These are phyloP conservation scores for Bursaphelenchus mucronatus DNA, from an alignment of 1,140 invertebrate genomes.

Conservation along the genomic window DNA sequence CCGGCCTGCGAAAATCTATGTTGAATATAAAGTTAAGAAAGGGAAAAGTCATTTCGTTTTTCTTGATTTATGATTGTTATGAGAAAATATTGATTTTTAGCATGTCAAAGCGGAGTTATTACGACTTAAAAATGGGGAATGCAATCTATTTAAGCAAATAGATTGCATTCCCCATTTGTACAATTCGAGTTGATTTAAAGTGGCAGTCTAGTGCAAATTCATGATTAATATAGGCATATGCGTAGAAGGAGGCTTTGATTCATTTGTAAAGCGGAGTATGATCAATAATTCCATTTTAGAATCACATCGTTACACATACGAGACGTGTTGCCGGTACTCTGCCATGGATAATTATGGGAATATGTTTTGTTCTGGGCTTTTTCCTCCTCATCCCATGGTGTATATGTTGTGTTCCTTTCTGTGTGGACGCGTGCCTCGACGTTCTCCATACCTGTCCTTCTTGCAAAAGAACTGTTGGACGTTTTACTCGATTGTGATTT, in stretches of 20 bases:
- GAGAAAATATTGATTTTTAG: constrained; percentile 12
- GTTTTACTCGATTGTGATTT: constrained; percentile 45
- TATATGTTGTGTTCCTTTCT: constrained; percentile 48
- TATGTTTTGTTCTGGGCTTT: constrained; percentile 54
- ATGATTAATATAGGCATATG: neutral
- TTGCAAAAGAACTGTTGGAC: constrained; percentile 52
- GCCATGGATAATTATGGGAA: constrained; percentile 51
- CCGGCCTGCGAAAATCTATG: constrained; percentile 7
- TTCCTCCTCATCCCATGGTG: constrained; percentile 47
- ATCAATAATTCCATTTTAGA: constrained; percentile 25
- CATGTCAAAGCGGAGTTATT: constrained; percentile 1
- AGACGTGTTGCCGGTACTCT: constrained; percentile 39
- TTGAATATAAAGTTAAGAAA: constrained; percentile 1
- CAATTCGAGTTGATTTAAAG: constrained; percentile 7
- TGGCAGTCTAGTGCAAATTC: constrained; percentile 3
- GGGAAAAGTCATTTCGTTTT: neutral
- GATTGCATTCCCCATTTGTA: neutral
- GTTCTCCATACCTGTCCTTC: constrained; percentile 54
- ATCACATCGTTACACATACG: constrained; percentile 51
- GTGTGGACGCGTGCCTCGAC: constrained; percentile 53
- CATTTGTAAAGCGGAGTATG: neutral
- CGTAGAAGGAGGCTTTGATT: neutral
- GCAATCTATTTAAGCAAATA: no score
- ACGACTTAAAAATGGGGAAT: no score
- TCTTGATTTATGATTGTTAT: constrained; percentile 2